Evolutionary conservation across 2,888 invertebrate genomes (phyloP).

Genomic region (Cosmorhoe ocellata): DNA sequence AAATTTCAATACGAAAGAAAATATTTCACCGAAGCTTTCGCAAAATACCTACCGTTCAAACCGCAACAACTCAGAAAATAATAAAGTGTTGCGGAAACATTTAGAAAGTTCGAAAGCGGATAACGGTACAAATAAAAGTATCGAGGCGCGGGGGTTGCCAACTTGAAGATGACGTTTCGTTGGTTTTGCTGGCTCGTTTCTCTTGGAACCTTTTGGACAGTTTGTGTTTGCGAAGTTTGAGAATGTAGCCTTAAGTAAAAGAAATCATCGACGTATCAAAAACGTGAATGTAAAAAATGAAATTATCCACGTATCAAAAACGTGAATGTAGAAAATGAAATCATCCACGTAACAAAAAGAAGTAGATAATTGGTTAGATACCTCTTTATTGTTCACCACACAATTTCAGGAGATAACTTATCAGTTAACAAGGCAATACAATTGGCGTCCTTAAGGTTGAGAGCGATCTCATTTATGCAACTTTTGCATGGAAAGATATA

Average conservation of each 20-base stretch:
- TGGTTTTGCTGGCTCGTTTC: conserved; percentile 2
- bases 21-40: conserved; percentile 12
- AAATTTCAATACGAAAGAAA: conserved; percentile 20
- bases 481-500: too few species aligned
- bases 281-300: too few species aligned
- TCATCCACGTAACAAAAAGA: too few species aligned
- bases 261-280: too few species aligned
- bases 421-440: too few species aligned
- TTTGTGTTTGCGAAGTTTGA: neutral
- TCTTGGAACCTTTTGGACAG: neutral
- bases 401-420: too few species aligned
- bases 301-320: too few species aligned
- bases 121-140: conserved; percentile 40
- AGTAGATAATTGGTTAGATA: too few species aligned
- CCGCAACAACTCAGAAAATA: conserved; percentile 13
- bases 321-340: too few species aligned
- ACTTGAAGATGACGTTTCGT: conserved; percentile 12
- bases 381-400: too few species aligned
- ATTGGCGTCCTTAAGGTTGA: too few species aligned
- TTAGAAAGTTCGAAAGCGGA: conserved; percentile 36
- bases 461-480: too few species aligned
- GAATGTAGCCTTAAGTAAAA: neutral
- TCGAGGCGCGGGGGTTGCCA: conserved; percentile 12
- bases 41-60: conserved; percentile 1
- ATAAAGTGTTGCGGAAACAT: conserved; percentile 25